A percentile compares a stretch with the other conserved stretches of the same genome.
These are phyloP conservation scores for Zaprionus camerounensis DNA, from an alignment of 1,140 invertebrate species.

Conservation along the genomic window DNA sequence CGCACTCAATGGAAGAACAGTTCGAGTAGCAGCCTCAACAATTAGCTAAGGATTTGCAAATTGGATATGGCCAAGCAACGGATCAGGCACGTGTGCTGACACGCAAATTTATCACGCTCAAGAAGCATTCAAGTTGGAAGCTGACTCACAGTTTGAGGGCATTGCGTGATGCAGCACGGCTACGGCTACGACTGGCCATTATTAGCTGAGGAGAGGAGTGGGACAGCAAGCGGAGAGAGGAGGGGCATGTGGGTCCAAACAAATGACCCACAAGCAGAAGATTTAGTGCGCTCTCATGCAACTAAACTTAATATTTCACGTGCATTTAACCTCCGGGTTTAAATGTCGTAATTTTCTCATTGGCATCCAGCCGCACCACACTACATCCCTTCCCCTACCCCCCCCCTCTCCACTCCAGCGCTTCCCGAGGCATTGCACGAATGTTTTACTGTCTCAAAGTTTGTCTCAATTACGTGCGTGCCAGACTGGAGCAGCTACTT, in stretches of 20 bases:
- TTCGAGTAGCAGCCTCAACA: constrained; percentile 77
- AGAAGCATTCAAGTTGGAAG: constrained; percentile 92
- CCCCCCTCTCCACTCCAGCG: not conserved
- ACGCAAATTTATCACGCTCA: constrained; percentile 95
- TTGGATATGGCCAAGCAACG: constrained; percentile 91
- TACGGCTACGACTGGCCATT: constrained; percentile 31
- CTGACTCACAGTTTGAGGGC: constrained; percentile 83
- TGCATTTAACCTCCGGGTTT: constrained; percentile 80
- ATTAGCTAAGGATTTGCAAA: constrained; percentile 69
- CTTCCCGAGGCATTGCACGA: constrained; percentile 52
- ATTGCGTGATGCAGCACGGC: constrained; percentile 87
- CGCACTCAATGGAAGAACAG: not conserved
- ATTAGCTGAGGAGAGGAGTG: constrained; percentile 23
- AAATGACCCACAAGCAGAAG: constrained; percentile 75
- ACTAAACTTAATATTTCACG: constrained; percentile 81
- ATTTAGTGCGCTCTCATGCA: constrained; percentile 77
- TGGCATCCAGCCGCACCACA: constrained; percentile 47
- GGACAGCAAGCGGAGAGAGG: not conserved
- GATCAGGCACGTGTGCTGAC: constrained; percentile 93
- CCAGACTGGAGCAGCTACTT: constrained; percentile 58
- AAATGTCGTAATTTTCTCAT: constrained; percentile 81
- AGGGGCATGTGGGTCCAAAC: constrained; percentile 27
- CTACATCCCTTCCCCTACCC: not conserved
- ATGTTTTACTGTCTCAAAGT: constrained; percentile 80
- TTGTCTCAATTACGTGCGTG: constrained; percentile 82